Conservation (phyloP, 2,888 invertebrate species). For the Melanchra persicariae region DNA sequence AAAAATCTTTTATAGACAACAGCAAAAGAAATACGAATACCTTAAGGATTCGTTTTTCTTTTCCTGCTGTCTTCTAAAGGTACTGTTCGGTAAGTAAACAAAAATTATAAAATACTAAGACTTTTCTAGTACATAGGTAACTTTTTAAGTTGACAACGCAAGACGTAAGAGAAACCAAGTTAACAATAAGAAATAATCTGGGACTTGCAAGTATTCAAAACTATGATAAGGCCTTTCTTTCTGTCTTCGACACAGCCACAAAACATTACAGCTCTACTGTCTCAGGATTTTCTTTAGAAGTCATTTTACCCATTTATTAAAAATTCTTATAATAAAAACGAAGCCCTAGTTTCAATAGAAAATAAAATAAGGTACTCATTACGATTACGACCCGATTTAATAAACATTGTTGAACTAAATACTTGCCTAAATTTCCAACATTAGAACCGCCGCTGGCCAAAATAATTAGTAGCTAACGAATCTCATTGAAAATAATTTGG, state of each 20-base stretch:
- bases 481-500: conserved; percentile 63
- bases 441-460: conserved; percentile 51
- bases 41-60: too few species aligned
- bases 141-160: neutral
- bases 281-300: neutral
- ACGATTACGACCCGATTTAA: conserved; percentile 24
- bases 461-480: conserved; percentile 62
- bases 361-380: conserved; percentile 26
- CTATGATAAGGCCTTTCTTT: neutral
- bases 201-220: neutral
- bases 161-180: neutral
- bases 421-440: conserved; percentile 36
- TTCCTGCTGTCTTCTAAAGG: neutral
- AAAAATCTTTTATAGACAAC: too few species aligned
- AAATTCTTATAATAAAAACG: conserved; percentile 17
- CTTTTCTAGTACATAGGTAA: neutral
- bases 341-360: conserved; percentile 26
- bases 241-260: neutral
- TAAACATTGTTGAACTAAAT: conserved; percentile 53
- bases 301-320: neutral
- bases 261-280: neutral
- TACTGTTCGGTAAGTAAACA: neutral
- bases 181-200: neutral
- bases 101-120: neutral
- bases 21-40: too few species aligned